Evolutionary conservation across 2,113 vertebrate genomes (phyloP).

Genomic region (Machaerirhynchus nigripectus): DNA sequence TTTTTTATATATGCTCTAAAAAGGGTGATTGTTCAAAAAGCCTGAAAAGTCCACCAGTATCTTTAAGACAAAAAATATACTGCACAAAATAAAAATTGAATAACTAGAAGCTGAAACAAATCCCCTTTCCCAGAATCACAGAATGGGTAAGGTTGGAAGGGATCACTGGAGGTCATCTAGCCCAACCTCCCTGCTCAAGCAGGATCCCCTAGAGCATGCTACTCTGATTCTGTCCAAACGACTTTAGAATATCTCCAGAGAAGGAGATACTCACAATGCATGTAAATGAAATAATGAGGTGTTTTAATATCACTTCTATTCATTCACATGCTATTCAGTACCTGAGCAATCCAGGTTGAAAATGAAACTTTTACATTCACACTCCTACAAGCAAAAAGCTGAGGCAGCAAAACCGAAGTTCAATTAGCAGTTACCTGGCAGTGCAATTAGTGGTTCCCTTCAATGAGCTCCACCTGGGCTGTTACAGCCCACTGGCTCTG

Average conservation of each 20-base stretch:
- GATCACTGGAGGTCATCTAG: background rate
- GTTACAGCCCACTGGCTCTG: background rate
- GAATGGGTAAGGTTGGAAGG: background rate
- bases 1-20: background rate
- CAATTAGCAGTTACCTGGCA: slow-evolving; percentile 11
- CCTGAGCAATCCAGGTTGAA: background rate
- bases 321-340: background rate
- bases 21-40: background rate
- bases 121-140: background rate
- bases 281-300: background rate
- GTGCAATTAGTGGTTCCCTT: slow-evolving; percentile 12
- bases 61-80: background rate
- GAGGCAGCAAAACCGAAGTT: background rate
- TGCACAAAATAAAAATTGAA: background rate
- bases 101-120: background rate
- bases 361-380: background rate
- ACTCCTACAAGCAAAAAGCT: background rate
- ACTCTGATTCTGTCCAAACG: background rate
- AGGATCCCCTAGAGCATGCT: background rate
- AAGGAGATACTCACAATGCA: background rate
- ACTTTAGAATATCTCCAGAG: background rate
- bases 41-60: background rate
- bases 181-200: background rate
- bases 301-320: background rate
- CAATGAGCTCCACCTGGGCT: background rate